These are phyloP conservation scores for Dicyrtomina minuta DNA, from an alignment of 2,888 invertebrate genomes.

Conservation along the genomic window DNA sequence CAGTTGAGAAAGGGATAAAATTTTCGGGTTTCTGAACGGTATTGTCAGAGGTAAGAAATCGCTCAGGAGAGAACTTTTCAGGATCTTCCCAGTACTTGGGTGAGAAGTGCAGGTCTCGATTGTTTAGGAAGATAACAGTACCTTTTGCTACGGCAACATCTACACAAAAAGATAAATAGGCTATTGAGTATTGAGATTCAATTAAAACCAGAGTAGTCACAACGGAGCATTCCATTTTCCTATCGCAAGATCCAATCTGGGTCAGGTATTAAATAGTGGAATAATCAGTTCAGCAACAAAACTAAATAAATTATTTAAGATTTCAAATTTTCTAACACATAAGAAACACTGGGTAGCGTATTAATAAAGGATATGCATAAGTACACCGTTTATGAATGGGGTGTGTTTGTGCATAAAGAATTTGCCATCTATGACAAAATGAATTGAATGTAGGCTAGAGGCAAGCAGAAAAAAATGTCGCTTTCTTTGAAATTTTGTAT, in stretches of 20 bases:
- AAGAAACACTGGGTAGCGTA: not conserved
- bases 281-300: not conserved
- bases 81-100: constrained; percentile 72
- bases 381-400: no score
- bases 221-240: not conserved
- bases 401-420: no score
- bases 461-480: not conserved
- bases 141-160: constrained; percentile 73
- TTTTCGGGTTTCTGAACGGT: constrained; percentile 67
- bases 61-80: constrained; percentile 69
- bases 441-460: no score
- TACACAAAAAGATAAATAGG: constrained; percentile 54
- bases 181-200: not conserved
- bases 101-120: constrained; percentile 76
- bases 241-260: constrained; percentile 17
- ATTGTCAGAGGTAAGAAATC: constrained; percentile 64
- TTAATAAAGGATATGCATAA: no score
- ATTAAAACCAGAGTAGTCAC: not conserved
- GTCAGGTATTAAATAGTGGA: not conserved
- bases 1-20: constrained; percentile 82
- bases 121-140: constrained; percentile 80
- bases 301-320: no score
- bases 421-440: no score
- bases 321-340: not conserved
- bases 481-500: constrained; percentile 14